These are phyloP conservation scores for Loriculus beryllinus DNA, from an alignment of 2,797 vertebrate genomes.

Conservation along the genomic window DNA sequence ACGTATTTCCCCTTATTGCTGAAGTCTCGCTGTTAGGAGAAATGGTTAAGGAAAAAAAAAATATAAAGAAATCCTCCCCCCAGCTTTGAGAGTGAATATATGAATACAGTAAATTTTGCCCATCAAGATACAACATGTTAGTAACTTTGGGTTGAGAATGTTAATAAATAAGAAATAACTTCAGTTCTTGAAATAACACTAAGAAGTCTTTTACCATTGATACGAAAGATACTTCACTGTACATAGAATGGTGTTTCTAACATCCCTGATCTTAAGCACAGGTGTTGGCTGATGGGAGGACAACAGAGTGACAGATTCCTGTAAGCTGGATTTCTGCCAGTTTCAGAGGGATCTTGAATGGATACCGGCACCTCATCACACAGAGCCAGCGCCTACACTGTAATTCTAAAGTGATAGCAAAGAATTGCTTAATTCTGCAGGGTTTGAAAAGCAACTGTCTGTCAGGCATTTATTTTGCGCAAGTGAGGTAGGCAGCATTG, in stretches of 20 bases:
- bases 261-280: rapidly evolving
- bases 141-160: not conserved
- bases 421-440: not conserved
- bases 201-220: not conserved
- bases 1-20: constrained; percentile 17
- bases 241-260: not conserved
- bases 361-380: not conserved
- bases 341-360: not conserved
- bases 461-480: not conserved
- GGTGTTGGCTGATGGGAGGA: not conserved
- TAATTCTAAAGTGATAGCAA: not conserved
- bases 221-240: not conserved
- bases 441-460: not conserved
- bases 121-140: not conserved
- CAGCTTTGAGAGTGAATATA: not conserved
- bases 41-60: not conserved
- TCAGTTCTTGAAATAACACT: not conserved
- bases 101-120: not conserved
- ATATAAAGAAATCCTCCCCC: not conserved
- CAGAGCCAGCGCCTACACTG: rapidly evolving
- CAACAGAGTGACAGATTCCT: not conserved
- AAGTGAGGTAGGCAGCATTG: not conserved
- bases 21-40: not conserved
- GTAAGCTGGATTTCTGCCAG: not conserved
- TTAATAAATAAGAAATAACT: not conserved